Conservation (phyloP, 2,888 invertebrate species). For the Hydrotaea cyrtoneurina region DNA sequence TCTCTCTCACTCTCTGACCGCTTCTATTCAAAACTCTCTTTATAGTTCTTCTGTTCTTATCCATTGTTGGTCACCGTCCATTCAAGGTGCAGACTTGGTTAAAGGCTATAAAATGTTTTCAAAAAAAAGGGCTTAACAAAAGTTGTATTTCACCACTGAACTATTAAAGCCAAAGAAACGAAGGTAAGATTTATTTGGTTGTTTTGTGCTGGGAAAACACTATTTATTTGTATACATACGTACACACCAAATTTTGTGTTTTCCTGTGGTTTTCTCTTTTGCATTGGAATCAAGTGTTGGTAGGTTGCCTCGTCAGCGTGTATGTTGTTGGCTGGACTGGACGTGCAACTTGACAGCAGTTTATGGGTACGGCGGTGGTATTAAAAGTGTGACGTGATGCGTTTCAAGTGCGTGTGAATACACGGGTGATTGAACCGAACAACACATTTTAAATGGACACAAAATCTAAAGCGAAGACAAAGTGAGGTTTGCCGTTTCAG, state of each 20-base stretch:
- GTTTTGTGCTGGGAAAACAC: neutral
- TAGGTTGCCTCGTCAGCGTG: neutral
- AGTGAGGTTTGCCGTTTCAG: neutral
- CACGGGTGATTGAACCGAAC: constrained; percentile 32
- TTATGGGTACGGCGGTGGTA: constrained; percentile 3
- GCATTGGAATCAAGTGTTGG: neutral
- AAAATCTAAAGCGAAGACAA: neutral
- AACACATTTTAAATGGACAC: neutral
- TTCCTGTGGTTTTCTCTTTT: constrained; percentile 26
- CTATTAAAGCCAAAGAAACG: neutral
- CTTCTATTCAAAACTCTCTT: constrained; percentile 1
- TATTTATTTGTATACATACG: no score
- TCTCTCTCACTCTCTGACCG: neutral
- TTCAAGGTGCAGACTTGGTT: neutral
- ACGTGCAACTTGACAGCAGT: constrained; percentile 47
- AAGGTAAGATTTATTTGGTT: neutral
- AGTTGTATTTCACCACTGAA: neutral
- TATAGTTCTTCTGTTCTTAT: neutral
- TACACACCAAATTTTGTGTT: neutral
- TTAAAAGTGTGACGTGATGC: constrained; percentile 38
- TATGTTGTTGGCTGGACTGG: constrained; percentile 9
- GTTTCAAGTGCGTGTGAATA: constrained; percentile 41
- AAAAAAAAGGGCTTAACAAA: neutral
- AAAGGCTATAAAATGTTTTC: neutral
- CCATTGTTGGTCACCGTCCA: neutral